Conservation (phyloP, 2,888 invertebrate genomes). For the Ophonus ardosiacus region DNA sequence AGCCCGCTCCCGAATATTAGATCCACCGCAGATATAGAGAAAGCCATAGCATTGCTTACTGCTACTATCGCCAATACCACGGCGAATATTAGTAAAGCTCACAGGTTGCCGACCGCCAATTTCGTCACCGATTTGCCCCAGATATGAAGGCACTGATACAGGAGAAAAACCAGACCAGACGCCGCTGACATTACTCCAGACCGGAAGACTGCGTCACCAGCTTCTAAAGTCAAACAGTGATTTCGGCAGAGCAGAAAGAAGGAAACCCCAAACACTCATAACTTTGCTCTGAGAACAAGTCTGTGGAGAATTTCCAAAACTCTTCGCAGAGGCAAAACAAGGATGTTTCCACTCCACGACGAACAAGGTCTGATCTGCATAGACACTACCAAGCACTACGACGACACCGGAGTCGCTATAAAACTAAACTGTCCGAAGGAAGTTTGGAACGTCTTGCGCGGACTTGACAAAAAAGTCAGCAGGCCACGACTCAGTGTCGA, state of each 20-base stretch:
- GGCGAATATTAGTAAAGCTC: neutral
- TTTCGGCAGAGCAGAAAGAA: neutral
- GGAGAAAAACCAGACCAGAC: conserved; percentile 13
- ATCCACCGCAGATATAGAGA: neutral
- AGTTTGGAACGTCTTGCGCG: neutral
- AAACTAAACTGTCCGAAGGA: neutral
- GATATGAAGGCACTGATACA: neutral
- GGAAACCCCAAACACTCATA: neutral
- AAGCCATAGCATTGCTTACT: neutral
- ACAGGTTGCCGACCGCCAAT: neutral
- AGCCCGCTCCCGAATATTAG: neutral
- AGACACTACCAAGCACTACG: conserved; percentile 28
- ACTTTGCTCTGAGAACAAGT: conserved; percentile 5
- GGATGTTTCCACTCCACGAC: conserved; percentile 37
- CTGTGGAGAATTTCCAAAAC: conserved; percentile 47
- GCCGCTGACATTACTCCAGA: neutral
- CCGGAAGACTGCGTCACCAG: neutral
- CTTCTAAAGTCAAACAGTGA: neutral
- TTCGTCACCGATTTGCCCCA: conserved; percentile 3
- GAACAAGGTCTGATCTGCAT: conserved; percentile 50
- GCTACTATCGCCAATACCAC: neutral
- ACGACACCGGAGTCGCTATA: neutral
- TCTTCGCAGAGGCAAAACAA: neutral
- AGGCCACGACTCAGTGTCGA: conserved; percentile 39
- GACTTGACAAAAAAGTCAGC: conserved; percentile 51